phyloP scores from a whole-genome alignment of 2,888 invertebrate genomes.

The Sylvicola cinctus region DNA sequence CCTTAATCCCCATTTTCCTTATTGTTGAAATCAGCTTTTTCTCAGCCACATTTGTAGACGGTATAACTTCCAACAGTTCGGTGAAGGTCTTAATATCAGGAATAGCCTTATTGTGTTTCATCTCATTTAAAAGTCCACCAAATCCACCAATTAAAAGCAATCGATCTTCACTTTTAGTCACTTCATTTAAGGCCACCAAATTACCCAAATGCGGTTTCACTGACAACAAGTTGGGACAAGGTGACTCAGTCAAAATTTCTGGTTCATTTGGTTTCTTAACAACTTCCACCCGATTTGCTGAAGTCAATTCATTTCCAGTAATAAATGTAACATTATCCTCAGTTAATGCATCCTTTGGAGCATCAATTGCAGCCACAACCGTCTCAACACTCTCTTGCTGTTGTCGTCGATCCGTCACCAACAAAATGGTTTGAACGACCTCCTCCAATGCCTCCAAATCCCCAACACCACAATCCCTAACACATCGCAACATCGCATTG shows the following conservation, averaged over 20 bases:
- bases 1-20: constrained; percentile 32
- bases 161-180: constrained; percentile 38
- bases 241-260: constrained; percentile 12
- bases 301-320: not conserved
- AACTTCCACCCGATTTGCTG: not conserved
- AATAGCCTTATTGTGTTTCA: constrained; percentile 40
- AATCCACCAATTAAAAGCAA: constrained; percentile 63
- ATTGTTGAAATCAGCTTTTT: constrained; percentile 41
- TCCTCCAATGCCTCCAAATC: constrained; percentile 34
- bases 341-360: constrained; percentile 1
- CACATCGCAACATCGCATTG: constrained; percentile 59
- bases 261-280: not conserved
- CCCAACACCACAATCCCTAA: constrained; percentile 65
- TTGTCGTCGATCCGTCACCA: not conserved
- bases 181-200: constrained; percentile 34
- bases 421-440: constrained; percentile 23
- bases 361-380: not conserved
- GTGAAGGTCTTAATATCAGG: constrained; percentile 68
- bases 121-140: constrained; percentile 50
- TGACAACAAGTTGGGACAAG: constrained; percentile 49
- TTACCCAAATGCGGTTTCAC: constrained; percentile 35
- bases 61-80: constrained; percentile 49
- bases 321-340: not conserved
- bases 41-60: constrained; percentile 44
- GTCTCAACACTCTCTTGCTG: constrained; percentile 4